phyloP scores from a whole-genome alignment of 1,140 invertebrate species.

The Glomeris maerens region DNA sequence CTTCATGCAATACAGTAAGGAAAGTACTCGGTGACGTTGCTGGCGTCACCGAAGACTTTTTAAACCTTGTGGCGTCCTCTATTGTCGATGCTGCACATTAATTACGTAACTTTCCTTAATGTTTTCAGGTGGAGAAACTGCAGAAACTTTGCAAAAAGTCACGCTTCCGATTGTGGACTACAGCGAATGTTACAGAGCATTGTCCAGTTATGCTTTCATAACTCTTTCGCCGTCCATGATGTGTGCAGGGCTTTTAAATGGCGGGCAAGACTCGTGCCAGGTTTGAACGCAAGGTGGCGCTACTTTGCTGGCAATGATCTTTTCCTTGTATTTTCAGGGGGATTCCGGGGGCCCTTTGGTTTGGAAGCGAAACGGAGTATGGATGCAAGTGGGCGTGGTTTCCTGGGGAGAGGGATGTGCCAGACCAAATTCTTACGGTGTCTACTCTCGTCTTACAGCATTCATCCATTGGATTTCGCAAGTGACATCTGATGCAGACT shows the following conservation, averaged over 20 bases:
- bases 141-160: neutral
- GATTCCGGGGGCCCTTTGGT: conserved; percentile 25
- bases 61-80: neutral
- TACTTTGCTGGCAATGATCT: neutral
- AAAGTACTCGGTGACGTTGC: too few species aligned
- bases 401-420: conserved; percentile 39
- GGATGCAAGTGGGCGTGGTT: conserved; percentile 20
- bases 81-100: neutral
- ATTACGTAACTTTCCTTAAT: neutral
- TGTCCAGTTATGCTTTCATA: conserved; percentile 1
- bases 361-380: conserved; percentile 1
- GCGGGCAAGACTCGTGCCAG: conserved; percentile 1
- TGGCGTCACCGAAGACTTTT: too few species aligned
- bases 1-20: too few species aligned
- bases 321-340: conserved; percentile 13
- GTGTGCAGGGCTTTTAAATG: neutral
- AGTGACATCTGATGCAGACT: too few species aligned
- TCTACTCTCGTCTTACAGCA: conserved; percentile 56
- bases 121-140: neutral
- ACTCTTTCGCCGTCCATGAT: conserved; percentile 1
- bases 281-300: neutral
- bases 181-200: neutral
- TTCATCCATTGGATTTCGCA: conserved; percentile 6
- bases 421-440: conserved; percentile 53
- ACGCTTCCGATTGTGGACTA: neutral